These are phyloP conservation scores for Ceratosolen solmsi DNA, from an alignment of 1,140 invertebrate genomes.

Conservation along the genomic window DNA sequence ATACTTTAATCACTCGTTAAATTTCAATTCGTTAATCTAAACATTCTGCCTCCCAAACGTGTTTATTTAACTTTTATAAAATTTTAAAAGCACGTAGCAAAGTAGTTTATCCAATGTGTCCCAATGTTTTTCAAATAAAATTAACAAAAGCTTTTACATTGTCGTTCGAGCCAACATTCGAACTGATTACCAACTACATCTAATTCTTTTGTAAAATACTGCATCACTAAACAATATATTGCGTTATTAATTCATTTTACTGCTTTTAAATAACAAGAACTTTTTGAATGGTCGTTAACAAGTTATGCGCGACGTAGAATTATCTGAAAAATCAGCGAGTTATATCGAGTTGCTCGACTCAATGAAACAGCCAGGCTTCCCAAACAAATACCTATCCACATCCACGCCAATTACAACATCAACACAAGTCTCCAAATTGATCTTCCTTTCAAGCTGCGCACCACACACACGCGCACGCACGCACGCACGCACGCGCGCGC, in stretches of 20 bases:
- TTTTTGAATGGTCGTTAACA: background rate
- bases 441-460: background rate
- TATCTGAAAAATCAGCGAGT: background rate
- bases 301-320: background rate
- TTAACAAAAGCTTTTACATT: background rate
- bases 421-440: background rate
- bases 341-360: background rate
- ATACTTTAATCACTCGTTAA: too few species aligned
- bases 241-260: too few species aligned
- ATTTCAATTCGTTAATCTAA: too few species aligned
- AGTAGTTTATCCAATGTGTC: background rate
- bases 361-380: background rate
- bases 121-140: background rate
- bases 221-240: too few species aligned
- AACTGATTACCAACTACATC: too few species aligned
- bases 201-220: background rate
- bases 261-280: too few species aligned
- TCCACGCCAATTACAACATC: background rate
- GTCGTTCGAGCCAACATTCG: background rate
- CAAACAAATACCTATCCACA: background rate
- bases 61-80: background rate
- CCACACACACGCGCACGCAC: background rate
- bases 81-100: background rate
- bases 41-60: too few species aligned
- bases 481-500: too few species aligned